Base-by-base conservation (phyloP, 2,113 vertebrate species). In the Columba livia region DNA sequence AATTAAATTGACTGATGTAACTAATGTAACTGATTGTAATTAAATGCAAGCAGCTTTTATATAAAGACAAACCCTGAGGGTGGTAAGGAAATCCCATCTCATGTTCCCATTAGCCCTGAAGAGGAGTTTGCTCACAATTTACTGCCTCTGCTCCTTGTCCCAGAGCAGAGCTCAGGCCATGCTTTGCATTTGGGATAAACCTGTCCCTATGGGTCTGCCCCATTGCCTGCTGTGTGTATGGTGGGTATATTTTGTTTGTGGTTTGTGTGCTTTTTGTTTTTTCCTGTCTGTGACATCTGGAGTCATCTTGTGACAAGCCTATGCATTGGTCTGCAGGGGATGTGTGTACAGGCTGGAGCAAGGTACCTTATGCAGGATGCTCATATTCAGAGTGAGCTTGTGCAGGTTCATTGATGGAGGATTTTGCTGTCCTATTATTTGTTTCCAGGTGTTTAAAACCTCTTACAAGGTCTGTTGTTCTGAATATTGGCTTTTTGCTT, bases 21-120 rank as follows among this genome's bases (percentile, higher is more conserved):
- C 86, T 96, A 95, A 96, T 96, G 91, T 94, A 94, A 95, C 86
- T 95, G 94, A 96, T 89, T 90, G 88, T 95, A 96, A 95, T 97
- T 96, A 97, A 96, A 96, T 0, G 10, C 70, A 81, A 94, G 88
- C 58, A 85, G 90, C 88, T 95, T 94, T 96, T 96, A 47, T 91
- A 93, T 92, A 81, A 94, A 90, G 94, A 93, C 95, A 95, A 95
- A 73, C 73, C 90, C 83, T 79, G 48, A 85, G 92, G 93, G 94
- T 47, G 77, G 72, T 86, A 61, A 93, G 94, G 92, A 96, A 97
- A 94, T 95, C 93, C 96, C 93, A 92, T 94, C 77, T 90, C 58
- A 5, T 84, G 83, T 94, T 96, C 88, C 88, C 72, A 42, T 90
- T 93, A 84, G 88, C 36, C 72, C 70, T 54, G 79, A 79, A 75